Evolutionary conservation across 2,888 invertebrate species (phyloP).

Genomic region (Pharmacophagus antenor): DNA sequence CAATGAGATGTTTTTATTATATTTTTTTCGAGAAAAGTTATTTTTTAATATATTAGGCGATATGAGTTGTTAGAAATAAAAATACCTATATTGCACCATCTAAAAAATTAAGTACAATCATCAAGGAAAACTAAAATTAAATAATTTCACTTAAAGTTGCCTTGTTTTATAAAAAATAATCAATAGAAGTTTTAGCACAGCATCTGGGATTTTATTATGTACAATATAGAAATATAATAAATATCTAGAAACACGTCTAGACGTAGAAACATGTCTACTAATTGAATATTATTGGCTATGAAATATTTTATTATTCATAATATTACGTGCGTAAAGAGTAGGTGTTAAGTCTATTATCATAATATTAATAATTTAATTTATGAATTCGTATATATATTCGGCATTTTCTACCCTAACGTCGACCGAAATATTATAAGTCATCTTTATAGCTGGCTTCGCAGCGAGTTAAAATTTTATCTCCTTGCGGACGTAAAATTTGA

Average conservation of each 20-base stretch:
- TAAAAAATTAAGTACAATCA: no score
- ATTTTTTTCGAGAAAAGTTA: no score
- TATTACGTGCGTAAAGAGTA: background rate
- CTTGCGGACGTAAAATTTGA: conserved; percentile 45
- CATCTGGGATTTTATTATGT: background rate
- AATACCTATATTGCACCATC: no score
- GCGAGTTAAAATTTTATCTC: conserved; percentile 48
- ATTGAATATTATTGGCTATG: no score
- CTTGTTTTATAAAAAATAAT: no score
- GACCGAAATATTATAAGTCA: conserved; percentile 23
- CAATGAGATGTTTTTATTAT: no score
- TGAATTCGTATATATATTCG: background rate
- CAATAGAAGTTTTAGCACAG: background rate
- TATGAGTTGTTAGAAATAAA: no score
- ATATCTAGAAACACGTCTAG: no score
- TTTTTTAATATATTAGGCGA: no score
- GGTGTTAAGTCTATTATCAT: background rate
- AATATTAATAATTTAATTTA: conserved; percentile 5
- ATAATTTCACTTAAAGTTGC: background rate
- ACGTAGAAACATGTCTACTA: no score
- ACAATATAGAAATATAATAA: no score
- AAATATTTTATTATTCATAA: background rate
- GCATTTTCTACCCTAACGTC: background rate
- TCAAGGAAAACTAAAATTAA: background rate
- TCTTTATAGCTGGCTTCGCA: conserved; percentile 26